A percentile compares a stretch with the other conserved stretches of the same genome.
phyloP scores from a whole-genome alignment of 2,888 invertebrate species.

The Xestobium rufovillosum region DNA sequence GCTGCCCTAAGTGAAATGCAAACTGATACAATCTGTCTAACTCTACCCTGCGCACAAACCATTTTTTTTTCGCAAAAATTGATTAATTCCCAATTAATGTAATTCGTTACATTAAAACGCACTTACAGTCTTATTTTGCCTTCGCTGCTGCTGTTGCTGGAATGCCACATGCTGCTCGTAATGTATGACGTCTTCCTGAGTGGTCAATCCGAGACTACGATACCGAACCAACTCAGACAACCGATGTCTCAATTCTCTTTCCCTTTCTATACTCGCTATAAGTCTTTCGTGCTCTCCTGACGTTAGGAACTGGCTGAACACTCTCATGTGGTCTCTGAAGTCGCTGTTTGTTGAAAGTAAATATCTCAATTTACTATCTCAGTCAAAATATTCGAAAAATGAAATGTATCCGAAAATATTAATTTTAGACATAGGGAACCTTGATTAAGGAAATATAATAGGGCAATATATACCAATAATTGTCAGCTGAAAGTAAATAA shows the following conservation, averaged over 20 bases:
- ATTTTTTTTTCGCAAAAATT: too few species aligned
- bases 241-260: constrained; percentile 75
- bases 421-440: too few species aligned
- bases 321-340: constrained; percentile 75
- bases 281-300: constrained; percentile 77
- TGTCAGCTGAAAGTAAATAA: too few species aligned
- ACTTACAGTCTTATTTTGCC: constrained; percentile 59
- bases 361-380: too few species aligned
- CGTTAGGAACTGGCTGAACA: constrained; percentile 83
- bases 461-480: too few species aligned
- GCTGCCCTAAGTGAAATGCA: constrained; percentile 72
- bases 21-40: constrained; percentile 57
- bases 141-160: constrained; percentile 55
- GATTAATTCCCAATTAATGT: too few species aligned
- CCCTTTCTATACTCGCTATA: constrained; percentile 69
- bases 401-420: too few species aligned
- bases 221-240: constrained; percentile 77
- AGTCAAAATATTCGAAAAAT: too few species aligned
- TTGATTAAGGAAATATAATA: too few species aligned
- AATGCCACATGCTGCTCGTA: constrained; percentile 73
- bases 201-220: constrained; percentile 77
- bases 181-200: constrained; percentile 77
- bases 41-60: constrained; percentile 52
- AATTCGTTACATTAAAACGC: background rate
- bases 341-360: too few species aligned